A percentile compares a stretch with the other conserved stretches of the same genome.
Conservation (phyloP, 2,797 vertebrate species). For the Sebastes taczanowskii region DNA sequence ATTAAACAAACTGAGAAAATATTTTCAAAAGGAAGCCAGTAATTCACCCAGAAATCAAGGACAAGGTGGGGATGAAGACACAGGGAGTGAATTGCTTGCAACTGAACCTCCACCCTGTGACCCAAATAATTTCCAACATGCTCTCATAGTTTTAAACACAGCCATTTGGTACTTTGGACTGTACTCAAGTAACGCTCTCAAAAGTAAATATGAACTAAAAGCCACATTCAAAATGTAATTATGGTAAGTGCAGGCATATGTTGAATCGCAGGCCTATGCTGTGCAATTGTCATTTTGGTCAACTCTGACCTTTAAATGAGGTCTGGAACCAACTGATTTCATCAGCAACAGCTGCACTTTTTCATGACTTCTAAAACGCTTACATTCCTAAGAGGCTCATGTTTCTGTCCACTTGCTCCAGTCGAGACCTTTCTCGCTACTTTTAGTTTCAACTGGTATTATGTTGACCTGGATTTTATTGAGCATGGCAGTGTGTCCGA, state of each 20-base stretch:
- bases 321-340: conserved; percentile 79
- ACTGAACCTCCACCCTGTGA: conserved; percentile 48
- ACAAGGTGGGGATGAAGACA: conserved; percentile 73
- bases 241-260: conserved; percentile 85
- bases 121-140: conserved; percentile 64
- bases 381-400: conserved; percentile 65
- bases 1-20: conserved; percentile 78
- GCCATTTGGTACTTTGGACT: conserved; percentile 70
- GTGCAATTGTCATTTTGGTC: conserved; percentile 73
- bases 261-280: conserved; percentile 64
- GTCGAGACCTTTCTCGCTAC: conserved; percentile 64
- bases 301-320: conserved; percentile 76
- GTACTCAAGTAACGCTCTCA: conserved; percentile 62
- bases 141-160: conserved; percentile 54
- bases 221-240: conserved; percentile 78
- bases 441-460: conserved; percentile 69
- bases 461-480: conserved; percentile 75
- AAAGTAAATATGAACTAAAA: conserved; percentile 81
- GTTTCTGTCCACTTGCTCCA: conserved; percentile 71
- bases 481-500: conserved; percentile 63
- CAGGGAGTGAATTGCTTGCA: conserved; percentile 63
- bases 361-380: conserved; percentile 72
- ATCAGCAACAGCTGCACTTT: conserved; percentile 75
- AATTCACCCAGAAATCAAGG: conserved; percentile 77
- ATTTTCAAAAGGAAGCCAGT: conserved; percentile 83